A percentile compares a stretch with the other conserved stretches of the same genome.
Conservation (phyloP, 2,797 vertebrate species). For the Artibeus jamaicensis region DNA sequence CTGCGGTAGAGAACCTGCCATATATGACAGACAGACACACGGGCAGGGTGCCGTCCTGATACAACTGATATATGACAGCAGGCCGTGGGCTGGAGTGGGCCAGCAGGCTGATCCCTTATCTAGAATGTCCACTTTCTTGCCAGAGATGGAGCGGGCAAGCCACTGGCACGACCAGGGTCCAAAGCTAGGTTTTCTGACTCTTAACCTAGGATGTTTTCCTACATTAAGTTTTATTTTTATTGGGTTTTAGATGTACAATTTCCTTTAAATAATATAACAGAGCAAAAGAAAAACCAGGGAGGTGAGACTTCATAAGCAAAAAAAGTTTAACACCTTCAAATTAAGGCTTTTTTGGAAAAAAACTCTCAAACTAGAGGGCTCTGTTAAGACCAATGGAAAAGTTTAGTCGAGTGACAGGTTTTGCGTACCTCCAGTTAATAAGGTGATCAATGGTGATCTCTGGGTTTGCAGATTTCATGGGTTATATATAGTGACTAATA, state of each 20-base stretch:
- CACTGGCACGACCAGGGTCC: not conserved
- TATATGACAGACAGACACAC: not conserved
- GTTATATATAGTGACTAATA: constrained; percentile 59
- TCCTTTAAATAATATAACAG: constrained; percentile 37
- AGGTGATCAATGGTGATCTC: constrained; percentile 21
- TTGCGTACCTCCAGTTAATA: not conserved
- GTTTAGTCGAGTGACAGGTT: not conserved
- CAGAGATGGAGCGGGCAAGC: not conserved
- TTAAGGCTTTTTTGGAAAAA: constrained; percentile 25
- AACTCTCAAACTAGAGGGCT: not conserved
- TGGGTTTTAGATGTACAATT: constrained; percentile 38
- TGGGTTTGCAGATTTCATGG: not conserved
- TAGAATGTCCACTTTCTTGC: not conserved
- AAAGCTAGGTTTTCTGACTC: not conserved
- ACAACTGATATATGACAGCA: not conserved
- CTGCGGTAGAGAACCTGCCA: not conserved
- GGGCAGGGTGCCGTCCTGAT: not conserved
- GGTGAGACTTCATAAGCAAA: constrained; percentile 30
- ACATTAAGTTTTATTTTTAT: not conserved
- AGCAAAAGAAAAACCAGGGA: constrained; percentile 5
- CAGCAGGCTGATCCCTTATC: not conserved
- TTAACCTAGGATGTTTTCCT: not conserved
- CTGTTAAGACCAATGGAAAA: constrained; percentile 47
- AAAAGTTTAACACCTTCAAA: constrained; percentile 37
- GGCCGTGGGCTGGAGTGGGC: not conserved